Evolutionary conservation across 2,888 invertebrate genomes (phyloP), one percentile per base, ranked within the genome.

Genomic region (Zaprionus lineosus): DNA sequence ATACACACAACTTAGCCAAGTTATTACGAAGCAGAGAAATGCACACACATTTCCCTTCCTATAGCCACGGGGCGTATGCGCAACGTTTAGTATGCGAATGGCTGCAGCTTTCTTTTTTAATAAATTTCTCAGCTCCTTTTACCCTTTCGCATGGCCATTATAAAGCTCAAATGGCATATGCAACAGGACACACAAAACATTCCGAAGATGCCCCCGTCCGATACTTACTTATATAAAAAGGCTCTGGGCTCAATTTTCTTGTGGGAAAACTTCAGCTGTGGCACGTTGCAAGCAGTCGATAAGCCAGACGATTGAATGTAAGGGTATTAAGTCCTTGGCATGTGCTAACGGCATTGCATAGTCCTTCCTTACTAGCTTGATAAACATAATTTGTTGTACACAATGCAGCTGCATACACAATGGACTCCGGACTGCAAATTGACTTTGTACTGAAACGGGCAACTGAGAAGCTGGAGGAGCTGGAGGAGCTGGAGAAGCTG

Each of bases 331-430:
- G 7, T 21, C 28, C 31, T 37, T 46, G 8, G n/a, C 28, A n/a
- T n/a, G 11, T 15, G 3, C 6, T 12, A 3, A 3, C 16, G n/a
- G 4, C 39, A 16, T 11, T 16, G 9, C 36, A 50, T 40, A 12
- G 19, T 28, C 39, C 9, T 21, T 46, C 37, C 28, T 16, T 36
- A 28, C 8, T 29, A 39, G 11, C 51, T 48, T 52, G 34, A 57
- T 69, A 53, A 67, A 69, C 70, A 69, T 57, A 69, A 57, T 62
- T 57, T 52, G 31, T 57, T 28, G 44, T 69, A 52, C 37, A 63
- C 70, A 69, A 69, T 69, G 53, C 53, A 55, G 51, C 60, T 51
- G 72, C 44, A 66, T 40, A 36, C 47, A 66, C 67, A 68, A 66
- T 72, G 47, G 55, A 52, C 48, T 59, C 15, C 48, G 36, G 43